These are phyloP conservation scores for Anarhynchus alexandrinus DNA, from an alignment of 2,113 vertebrate genomes.

Conservation along the genomic window DNA sequence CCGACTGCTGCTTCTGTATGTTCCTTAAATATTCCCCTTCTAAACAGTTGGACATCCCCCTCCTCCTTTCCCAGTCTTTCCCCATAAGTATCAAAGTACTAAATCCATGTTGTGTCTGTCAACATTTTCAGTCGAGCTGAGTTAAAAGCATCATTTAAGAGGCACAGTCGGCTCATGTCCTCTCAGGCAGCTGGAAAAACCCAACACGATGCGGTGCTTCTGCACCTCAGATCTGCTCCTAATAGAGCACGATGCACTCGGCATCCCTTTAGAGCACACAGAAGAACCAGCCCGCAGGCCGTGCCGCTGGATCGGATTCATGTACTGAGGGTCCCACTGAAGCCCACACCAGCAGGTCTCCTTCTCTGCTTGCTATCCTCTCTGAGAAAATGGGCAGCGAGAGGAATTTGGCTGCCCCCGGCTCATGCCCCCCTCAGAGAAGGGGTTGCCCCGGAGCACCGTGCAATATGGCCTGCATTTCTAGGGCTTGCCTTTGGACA, in stretches of 20 bases:
- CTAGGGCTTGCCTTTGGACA: not conserved
- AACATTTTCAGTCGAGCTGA: slow-evolving; percentile 29
- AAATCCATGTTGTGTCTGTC: slow-evolving; percentile 39
- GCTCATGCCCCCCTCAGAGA: fast-evolving
- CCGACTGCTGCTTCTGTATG: slow-evolving; percentile 23
- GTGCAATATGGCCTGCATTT: not conserved
- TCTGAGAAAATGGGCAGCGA: not conserved
- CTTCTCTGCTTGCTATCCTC: not conserved
- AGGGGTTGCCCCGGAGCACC: not conserved
- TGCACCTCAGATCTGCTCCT: not conserved
- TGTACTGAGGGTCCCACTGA: not conserved
- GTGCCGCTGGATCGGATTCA: not conserved
- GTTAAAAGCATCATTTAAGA: slow-evolving; percentile 36
- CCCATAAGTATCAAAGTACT: slow-evolving; percentile 9
- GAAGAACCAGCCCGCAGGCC: not conserved
- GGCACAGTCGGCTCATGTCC: slow-evolving; percentile 7
- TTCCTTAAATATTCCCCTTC: slow-evolving; percentile 50
- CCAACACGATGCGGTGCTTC: not conserved
- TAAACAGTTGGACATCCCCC: not conserved
- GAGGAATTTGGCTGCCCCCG: not conserved
- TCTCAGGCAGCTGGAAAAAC: slow-evolving; percentile 43
- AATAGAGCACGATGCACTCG: not conserved
- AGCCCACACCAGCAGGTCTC: not conserved
- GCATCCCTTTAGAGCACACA: not conserved
- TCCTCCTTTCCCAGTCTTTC: not conserved